Evolutionary conservation across 2,113 vertebrate genomes (phyloP).

Genomic region (Poeciliopsis retropinna): DNA sequence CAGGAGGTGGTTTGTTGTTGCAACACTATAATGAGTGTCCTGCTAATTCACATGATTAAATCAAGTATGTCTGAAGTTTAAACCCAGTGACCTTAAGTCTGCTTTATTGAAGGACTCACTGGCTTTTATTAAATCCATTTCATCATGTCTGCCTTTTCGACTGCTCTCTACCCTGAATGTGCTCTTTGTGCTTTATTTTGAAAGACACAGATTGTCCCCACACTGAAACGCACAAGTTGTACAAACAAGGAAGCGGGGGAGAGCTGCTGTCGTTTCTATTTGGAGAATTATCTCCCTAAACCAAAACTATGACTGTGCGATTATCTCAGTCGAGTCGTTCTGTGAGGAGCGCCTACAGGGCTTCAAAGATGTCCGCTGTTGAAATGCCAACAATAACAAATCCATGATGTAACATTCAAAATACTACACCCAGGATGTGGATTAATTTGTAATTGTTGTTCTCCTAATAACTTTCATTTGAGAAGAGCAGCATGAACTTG

Average conservation of each 20-base stretch:
- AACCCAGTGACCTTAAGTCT: background rate
- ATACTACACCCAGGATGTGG: background rate
- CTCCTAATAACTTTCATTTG: background rate
- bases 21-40: background rate
- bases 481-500: background rate
- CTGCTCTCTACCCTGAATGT: background rate
- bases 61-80: background rate
- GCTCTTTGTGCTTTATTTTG: background rate
- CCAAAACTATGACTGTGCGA: background rate
- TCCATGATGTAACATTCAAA: background rate
- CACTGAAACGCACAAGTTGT: background rate
- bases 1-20: background rate
- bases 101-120: background rate
- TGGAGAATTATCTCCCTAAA: background rate
- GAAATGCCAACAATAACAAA: background rate
- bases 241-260: background rate
- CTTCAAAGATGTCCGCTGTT: background rate
- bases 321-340: background rate
- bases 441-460: slow-evolving; percentile 1
- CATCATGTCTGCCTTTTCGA: background rate
- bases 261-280: background rate
- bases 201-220: background rate
- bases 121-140: background rate
- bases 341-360: background rate
- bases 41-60: background rate